Evolutionary conservation across 2,113 vertebrate genomes (phyloP).

Genomic region (Rhea pennata): DNA sequence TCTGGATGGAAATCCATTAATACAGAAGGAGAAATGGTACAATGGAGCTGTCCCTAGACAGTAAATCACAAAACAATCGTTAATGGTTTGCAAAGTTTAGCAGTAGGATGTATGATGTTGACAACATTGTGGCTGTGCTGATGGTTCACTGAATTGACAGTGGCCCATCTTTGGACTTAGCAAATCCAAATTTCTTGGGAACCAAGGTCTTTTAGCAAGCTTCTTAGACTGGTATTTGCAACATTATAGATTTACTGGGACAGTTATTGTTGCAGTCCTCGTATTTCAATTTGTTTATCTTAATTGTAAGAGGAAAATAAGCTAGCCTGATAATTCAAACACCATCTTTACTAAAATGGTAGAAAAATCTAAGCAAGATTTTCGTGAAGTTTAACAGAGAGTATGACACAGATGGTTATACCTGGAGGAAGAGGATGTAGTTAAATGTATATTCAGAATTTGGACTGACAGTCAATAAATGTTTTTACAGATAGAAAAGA

Average conservation of each 20-base stretch:
- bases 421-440: background rate
- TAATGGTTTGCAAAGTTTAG: background rate
- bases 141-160: background rate
- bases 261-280: background rate
- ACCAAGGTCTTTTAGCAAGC: background rate
- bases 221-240: background rate
- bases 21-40: background rate
- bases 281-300: background rate
- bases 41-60: background rate
- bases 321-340: background rate
- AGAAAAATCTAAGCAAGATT: background rate
- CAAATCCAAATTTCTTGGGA: background rate
- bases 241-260: background rate
- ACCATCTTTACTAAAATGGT: background rate
- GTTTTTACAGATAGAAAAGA: background rate
- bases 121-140: background rate
- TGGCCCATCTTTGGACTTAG: background rate
- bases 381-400: background rate
- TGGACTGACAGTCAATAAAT: background rate
- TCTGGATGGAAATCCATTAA: conserved; percentile 18
- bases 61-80: background rate
- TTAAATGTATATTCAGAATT: background rate
- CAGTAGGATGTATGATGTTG: background rate
- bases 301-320: background rate
- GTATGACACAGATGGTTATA: background rate